Base-by-base conservation (phyloP, 2,888 invertebrate genomes). In the Stomorhina lunata region DNA sequence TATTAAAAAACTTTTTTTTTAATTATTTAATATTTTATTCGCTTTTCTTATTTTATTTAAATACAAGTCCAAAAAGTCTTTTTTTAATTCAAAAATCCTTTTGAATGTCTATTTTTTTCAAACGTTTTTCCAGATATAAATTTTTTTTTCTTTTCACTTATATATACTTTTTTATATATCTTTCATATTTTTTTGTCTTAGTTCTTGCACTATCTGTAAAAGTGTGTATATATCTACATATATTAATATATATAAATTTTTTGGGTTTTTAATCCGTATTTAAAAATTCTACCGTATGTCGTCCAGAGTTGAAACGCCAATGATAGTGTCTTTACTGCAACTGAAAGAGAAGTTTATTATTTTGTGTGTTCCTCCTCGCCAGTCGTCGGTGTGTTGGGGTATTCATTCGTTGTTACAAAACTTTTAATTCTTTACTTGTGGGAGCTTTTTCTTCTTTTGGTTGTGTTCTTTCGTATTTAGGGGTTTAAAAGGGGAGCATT, bases 281-380 rank as follows among this genome's bases (percentile, higher is more conserved):
- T 50, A 77, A n/a, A 81, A 76, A 81, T 82, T 73, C 83, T 84
- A 85, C 84, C 83, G 82, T 82, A 82, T 79, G 75, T 82, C 82
- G 91, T 90, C 89, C 90, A 90, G 87, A 87, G 90, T 90, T 91
- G 89, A 90, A 90, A 90, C 90, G 90, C 90, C 90, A 91, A 91
- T 91, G 91, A 88, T 89, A 88, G 88, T 86, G 85, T 85, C 85
- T 85, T 86, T 85, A 86, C 86, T 86, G 87, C 86, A 86, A 88
- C 88, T 87, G 85, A 86, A 87, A 86, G 87, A 87, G 86, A 86
- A 86, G 86, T 86, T 85, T 87, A 61, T n/a, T n/a, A n/a, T 86
- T 85, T 85, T 85, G 84, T 80, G 29, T 50, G 57, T 76, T 61
- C 27, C n/a, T n/a, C n/a, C n/a, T n/a, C n/a, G n/a, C n/a, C n/a